Evolutionary conservation across 2,888 invertebrate species (phyloP), one percentile per base, ranked within the genome.

Genomic region (Onchidella celtica): DNA sequence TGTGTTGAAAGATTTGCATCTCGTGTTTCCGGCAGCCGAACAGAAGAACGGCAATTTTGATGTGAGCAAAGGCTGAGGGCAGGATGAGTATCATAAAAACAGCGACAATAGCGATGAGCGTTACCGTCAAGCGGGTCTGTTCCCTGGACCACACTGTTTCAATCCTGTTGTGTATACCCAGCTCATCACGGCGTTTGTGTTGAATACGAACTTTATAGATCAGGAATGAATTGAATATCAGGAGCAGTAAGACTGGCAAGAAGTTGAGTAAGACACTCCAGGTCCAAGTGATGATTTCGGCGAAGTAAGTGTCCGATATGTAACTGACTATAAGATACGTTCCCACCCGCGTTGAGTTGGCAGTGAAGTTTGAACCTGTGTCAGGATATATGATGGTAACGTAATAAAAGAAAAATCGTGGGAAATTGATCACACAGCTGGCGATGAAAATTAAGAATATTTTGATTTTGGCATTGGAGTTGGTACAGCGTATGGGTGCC

Each of bases 11-110:
- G 21, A 86, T 85, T 17, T 75, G 3, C n/a, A 74, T 24, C 11
- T 32, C 6, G 3, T 9, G 29, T 59, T 27, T 24, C 76, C 74
- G 78, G 85, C 79, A 2, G 75, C 84, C 11, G 11, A 68, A 68
- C 1, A 65, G 11, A 24, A 57, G 6, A 21, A 40, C 6, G n/a
- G 86, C 85, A 32, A 91, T 88, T n/a, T 89, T 88, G 14, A 85
- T 82, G 77, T 91, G 89, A 0, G 89, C 87, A 79, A 92, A 90
- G 6, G 91, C 91, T 3, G 91, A 90, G 2, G 91, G 91, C 47
- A 91, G 86, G 47, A 91, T 90, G 76, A 91, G 90, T 78, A 91
- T 75, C 40, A 90, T 89, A 79, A 91, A 92, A 63, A 91, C 87
- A 79, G 87, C 88, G 27, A 90, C 89, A 70, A 92, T 91, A 80